Percentiles rank a stretch among this genome's conserved stretches.
Conservation (phyloP, 2,113 vertebrate genomes). For the Burhinus oedicnemus region DNA sequence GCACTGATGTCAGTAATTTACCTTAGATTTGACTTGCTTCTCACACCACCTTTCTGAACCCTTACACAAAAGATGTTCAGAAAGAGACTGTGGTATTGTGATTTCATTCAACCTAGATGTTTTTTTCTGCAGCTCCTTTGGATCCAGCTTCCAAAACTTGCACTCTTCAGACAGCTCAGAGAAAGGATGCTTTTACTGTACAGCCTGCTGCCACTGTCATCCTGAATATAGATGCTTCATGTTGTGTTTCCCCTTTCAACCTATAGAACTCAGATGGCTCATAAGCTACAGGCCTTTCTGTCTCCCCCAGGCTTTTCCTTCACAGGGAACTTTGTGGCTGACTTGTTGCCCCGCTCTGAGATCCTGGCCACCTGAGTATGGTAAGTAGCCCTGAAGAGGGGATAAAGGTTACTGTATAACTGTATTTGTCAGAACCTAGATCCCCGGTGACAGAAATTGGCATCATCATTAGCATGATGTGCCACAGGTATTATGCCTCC, state of each 20-base stretch:
- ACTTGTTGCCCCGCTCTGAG: not conserved
- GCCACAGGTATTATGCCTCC: not conserved
- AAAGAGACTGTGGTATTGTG: not conserved
- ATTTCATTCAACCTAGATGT: conserved; percentile 27
- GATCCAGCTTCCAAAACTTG: conserved; percentile 2
- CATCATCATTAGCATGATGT: not conserved
- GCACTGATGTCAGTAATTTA: conserved; percentile 27
- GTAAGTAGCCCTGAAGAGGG: not conserved
- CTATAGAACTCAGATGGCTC: not conserved
- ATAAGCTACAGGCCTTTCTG: not conserved
- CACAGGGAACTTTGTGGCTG: not conserved
- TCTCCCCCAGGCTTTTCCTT: not conserved
- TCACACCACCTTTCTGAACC: not conserved
- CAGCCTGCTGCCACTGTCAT: not conserved
- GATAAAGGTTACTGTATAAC: not conserved
- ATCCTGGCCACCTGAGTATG: not conserved
- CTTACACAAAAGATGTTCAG: conserved; percentile 24
- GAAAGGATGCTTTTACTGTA: not conserved
- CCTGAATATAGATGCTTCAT: not conserved
- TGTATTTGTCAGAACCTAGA: not conserved
- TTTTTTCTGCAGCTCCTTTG: conserved; percentile 10
- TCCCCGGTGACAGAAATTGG: not conserved
- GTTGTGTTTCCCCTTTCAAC: not conserved
- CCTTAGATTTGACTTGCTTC: conserved; percentile 13
- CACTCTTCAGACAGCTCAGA: not conserved